Evolutionary conservation across 2,888 invertebrate genomes (phyloP).

Genomic region (Diplolepis rosae): DNA sequence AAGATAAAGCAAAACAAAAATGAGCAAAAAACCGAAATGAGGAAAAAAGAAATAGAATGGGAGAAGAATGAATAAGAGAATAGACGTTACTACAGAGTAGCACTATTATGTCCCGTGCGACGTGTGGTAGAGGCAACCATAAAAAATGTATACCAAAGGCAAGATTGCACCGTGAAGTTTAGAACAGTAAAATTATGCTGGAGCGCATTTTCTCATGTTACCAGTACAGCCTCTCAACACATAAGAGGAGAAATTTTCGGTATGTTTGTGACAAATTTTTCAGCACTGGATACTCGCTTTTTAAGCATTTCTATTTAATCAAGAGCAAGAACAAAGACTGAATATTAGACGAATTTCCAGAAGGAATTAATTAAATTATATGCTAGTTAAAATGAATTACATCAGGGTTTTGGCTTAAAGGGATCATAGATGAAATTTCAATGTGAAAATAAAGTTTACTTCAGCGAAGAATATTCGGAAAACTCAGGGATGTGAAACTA

Average conservation of each 20-base stretch:
- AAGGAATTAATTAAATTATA: not conserved
- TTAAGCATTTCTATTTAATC: slow-evolving; percentile 6
- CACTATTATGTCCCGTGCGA: slow-evolving; percentile 21
- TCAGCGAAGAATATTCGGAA: too few species aligned
- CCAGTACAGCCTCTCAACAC: not conserved
- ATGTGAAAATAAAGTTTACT: too few species aligned
- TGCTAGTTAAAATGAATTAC: not conserved
- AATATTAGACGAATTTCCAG: slow-evolving; percentile 4
- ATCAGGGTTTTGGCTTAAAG: too few species aligned
- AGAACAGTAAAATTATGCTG: slow-evolving; percentile 18
- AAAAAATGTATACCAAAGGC: slow-evolving; percentile 22
- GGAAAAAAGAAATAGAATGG: not conserved
- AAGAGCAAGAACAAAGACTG: not conserved
- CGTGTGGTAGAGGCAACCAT: slow-evolving; percentile 14
- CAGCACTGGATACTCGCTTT: not conserved
- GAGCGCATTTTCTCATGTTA: not conserved
- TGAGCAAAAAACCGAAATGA: not conserved
- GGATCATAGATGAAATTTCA: too few species aligned
- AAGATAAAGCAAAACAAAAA: not conserved
- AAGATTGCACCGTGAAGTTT: slow-evolving; percentile 3
- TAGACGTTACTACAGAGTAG: not conserved
- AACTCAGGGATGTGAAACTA: too few species aligned
- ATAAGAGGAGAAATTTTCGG: slow-evolving; percentile 3
- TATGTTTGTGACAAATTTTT: not conserved
- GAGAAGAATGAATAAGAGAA: slow-evolving; percentile 13